phyloP scores from a whole-genome alignment of 37 sponge, comb jelly and placozoan genomes.

The Corticium candelabrum region DNA sequence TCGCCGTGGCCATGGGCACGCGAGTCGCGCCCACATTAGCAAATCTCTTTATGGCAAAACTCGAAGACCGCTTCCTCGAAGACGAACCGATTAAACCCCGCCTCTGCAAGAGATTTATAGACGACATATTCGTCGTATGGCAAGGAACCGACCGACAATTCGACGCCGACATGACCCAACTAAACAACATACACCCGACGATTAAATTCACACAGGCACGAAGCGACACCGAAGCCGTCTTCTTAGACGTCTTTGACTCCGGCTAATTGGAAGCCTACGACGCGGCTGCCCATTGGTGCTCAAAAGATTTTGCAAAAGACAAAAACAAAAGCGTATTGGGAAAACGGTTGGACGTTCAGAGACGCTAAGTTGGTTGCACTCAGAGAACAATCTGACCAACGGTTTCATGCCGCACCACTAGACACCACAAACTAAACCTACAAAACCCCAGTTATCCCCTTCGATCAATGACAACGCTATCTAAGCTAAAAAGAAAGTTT shows the following conservation, averaged over 20 bases:
- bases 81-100: neutral
- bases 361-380: too few species aligned
- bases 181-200: neutral
- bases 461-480: too few species aligned
- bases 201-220: too few species aligned
- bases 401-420: too few species aligned
- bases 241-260: neutral
- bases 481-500: too few species aligned
- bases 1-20: conserved; percentile 22
- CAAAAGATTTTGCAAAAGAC: neutral
- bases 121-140: conserved; percentile 14
- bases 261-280: neutral
- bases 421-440: too few species aligned
- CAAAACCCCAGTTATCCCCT: too few species aligned
- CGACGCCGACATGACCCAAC: neutral
- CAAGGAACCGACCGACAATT: neutral
- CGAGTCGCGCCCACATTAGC: conserved; percentile 22
- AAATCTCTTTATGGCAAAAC: conserved; percentile 18
- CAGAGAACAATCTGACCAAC: too few species aligned
- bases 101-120: conserved; percentile 14
- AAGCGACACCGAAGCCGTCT: too few species aligned
- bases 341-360: too few species aligned
- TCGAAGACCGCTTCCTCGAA: neutral
- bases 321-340: too few species aligned
- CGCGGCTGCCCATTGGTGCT: neutral